Conservation (phyloP, 2,888 invertebrate genomes). For the Myopa tessellatipennis region DNA sequence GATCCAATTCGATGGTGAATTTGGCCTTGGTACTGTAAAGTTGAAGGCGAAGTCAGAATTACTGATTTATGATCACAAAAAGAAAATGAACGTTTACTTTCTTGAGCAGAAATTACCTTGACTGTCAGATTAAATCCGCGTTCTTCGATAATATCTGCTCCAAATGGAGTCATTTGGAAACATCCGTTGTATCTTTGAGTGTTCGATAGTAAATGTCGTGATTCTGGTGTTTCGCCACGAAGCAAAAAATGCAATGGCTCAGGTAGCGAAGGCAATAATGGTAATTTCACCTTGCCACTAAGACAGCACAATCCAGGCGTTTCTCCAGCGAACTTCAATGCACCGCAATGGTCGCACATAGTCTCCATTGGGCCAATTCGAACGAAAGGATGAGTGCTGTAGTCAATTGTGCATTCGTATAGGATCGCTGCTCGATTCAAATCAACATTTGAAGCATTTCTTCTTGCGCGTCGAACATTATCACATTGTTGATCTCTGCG, state of each 20-base stretch:
- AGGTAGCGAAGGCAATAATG: background rate
- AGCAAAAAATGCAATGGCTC: conserved; percentile 7
- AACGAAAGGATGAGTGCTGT: background rate
- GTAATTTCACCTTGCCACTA: conserved; percentile 42
- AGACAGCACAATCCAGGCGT: conserved; percentile 26
- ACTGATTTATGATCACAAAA: background rate
- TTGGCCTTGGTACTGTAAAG: background rate
- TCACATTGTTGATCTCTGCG: too few species aligned
- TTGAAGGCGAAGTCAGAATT: conserved; percentile 5
- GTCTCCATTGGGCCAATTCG: background rate
- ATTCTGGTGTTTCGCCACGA: too few species aligned
- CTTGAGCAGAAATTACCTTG: conserved; percentile 5
- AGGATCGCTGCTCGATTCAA: background rate
- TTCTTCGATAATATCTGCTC: background rate
- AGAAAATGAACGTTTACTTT: background rate
- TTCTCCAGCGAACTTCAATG: conserved; percentile 1
- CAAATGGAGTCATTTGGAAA: conserved; percentile 56
- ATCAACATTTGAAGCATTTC: background rate
- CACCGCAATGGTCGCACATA: background rate
- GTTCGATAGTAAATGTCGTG: conserved; percentile 58
- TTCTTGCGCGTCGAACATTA: too few species aligned
- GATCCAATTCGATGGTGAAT: conserved; percentile 28
- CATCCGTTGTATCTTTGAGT: conserved; percentile 55
- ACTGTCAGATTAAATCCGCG: background rate
- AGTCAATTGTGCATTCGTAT: background rate